Evolutionary conservation across 1,140 invertebrate genomes (phyloP), one percentile per base, ranked within the genome.

Genomic region (Dendrolimus kikuchii): DNA sequence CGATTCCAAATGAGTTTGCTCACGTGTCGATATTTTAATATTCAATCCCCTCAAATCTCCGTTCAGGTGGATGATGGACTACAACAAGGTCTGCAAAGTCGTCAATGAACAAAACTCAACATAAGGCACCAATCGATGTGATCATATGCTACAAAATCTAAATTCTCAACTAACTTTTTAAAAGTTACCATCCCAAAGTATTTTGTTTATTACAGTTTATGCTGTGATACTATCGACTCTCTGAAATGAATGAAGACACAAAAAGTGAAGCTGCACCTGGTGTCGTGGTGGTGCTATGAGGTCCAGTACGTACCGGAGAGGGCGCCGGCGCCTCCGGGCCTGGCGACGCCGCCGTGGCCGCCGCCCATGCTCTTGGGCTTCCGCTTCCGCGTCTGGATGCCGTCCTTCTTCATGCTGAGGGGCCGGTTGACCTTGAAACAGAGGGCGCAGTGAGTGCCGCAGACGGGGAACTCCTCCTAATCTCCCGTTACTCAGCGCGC

Each of bases 341-440:
- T 62, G 57, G 71, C 60, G 51, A 68, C 71, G 53, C 71, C 64
- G 51, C 71, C 60, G 59, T 72, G 71, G 3, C 70, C 75, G 51
- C 81, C 81, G 51, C 83, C 81, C 78, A 85, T 81, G 66, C 82
- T 88, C 79, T 95, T 95, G 40, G 95, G 95, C 78, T 97, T 97
- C 55, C 97, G 89, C 77, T 98, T 98, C 45, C 97, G 86, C 37
- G 95, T 97, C 83, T 98, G 96, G 71, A 98, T 98, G 6, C 95
- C 95, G 55, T 98, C 96, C 83, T 99, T 99, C 77, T 96, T 96
- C 97, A 99, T 98, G 48, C 95, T 95, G 50, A 96, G 80, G 7
- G 97, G 97, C 57, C 93, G 90, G 77, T 94, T 93, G 45, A 97
- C 95, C 93, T 94, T 84, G 55, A 84, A 81, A 7, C 53, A 45